Conservation (phyloP, 1,140 invertebrate species). For the Hypsibius dujardini region DNA sequence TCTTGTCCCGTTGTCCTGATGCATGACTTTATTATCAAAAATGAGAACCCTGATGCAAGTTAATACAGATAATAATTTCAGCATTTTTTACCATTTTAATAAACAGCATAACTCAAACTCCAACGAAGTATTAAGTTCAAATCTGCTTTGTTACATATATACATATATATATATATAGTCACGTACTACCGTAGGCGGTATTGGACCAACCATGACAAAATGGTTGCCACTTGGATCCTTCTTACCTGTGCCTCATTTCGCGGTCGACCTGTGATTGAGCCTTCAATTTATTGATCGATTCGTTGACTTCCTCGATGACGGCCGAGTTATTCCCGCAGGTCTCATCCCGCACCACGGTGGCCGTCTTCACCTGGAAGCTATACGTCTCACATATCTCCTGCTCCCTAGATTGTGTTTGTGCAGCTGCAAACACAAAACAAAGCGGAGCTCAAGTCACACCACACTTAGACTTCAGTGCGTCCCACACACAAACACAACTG, state of each 20-base stretch:
- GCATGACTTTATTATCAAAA: too few species aligned
- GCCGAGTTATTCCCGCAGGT: conserved; percentile 14
- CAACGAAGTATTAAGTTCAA: too few species aligned
- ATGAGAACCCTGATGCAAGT: too few species aligned
- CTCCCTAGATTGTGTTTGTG: background rate
- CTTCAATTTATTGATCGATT: conserved; percentile 7
- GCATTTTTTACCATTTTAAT: too few species aligned
- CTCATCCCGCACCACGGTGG: background rate
- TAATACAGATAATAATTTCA: too few species aligned
- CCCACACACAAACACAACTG: background rate
- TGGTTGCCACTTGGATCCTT: too few species aligned
- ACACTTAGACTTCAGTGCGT: background rate
- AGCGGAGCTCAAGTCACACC: background rate
- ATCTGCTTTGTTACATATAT: too few species aligned
- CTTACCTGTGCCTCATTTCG: conserved; percentile 8
- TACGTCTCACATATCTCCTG: conserved; percentile 9
- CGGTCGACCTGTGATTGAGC: conserved; percentile 14
- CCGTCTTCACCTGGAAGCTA: background rate
- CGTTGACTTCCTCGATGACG: conserved; percentile 6
- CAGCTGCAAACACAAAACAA: background rate
- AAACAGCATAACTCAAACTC: too few species aligned
- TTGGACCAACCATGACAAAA: too few species aligned
- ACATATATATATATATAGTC: too few species aligned
- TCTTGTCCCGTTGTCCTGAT: too few species aligned
- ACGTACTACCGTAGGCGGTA: too few species aligned